Percentiles rank a stretch among this genome's conserved stretches.
Evolutionary conservation across 2,797 vertebrate species (phyloP).

Genomic region (Megalops cyprinoides): DNA sequence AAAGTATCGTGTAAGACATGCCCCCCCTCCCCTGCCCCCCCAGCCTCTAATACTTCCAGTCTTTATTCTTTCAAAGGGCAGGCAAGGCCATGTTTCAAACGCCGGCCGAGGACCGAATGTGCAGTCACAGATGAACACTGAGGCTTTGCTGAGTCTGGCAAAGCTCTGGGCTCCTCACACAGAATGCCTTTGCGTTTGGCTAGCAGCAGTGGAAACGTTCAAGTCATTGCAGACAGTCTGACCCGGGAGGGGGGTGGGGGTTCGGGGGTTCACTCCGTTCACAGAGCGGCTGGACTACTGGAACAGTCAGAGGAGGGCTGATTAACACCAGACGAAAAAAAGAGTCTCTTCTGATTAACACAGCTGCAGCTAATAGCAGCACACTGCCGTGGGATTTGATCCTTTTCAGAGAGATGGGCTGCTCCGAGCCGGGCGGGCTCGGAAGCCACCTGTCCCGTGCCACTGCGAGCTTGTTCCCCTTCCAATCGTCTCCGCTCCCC

Average conservation of each 20-base stretch:
- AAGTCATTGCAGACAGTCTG: constrained; percentile 57
- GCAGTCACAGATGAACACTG: neutral
- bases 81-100: neutral
- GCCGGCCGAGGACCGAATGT: neutral
- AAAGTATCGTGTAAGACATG: neutral
- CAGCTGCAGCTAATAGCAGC: constrained; percentile 46
- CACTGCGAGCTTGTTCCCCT: too few species aligned
- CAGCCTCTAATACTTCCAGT: constrained; percentile 1
- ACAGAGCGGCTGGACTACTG: neutral
- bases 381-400: constrained; percentile 43
- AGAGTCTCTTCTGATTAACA: constrained; percentile 33
- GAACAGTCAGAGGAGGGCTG: constrained; percentile 2
- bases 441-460: neutral
- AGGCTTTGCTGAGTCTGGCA: neutral
- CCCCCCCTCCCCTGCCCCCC: neutral
- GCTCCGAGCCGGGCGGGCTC: neutral
- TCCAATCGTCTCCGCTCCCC: too few species aligned
- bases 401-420: neutral
- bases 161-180: neutral
- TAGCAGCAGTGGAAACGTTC: constrained; percentile 73
- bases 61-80: constrained; percentile 24
- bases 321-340: constrained; percentile 27
- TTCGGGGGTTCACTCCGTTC: neutral
- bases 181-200: constrained; percentile 72
- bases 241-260: neutral